These are phyloP conservation scores for Mobula hypostoma DNA, from an alignment of 2,113 vertebrate genomes.

Conservation along the genomic window DNA sequence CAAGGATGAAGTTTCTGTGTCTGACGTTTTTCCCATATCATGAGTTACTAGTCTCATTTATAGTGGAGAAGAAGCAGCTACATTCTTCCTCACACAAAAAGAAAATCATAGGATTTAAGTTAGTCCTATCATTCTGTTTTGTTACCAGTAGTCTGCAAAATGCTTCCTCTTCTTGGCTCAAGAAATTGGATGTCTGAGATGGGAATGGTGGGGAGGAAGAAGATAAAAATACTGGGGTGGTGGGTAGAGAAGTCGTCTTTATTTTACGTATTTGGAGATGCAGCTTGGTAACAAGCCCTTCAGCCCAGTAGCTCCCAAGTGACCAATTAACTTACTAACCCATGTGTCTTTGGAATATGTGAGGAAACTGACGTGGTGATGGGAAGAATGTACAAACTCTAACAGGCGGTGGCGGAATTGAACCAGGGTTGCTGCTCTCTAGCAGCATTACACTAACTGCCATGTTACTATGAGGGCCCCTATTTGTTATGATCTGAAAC, in stretches of 20 bases:
- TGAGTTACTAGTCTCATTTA: slow-evolving; percentile 18
- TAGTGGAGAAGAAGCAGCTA: neutral
- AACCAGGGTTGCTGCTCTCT: too few species aligned
- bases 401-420: too few species aligned
- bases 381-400: too few species aligned
- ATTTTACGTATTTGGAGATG: too few species aligned
- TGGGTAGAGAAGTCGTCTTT: neutral
- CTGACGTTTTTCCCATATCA: slow-evolving; percentile 9
- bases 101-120: neutral
- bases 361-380: too few species aligned
- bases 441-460: too few species aligned
- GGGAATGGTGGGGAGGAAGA: neutral
- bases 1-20: slow-evolving; percentile 9
- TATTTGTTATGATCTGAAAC: neutral
- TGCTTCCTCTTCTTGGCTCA: neutral
- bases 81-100: neutral
- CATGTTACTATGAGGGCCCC: too few species aligned
- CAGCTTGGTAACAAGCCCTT: too few species aligned
- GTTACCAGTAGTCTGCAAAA: neutral
- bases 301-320: too few species aligned
- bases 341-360: too few species aligned
- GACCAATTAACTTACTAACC: too few species aligned
- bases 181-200: neutral
- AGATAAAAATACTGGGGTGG: neutral
- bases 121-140: neutral